phyloP scores from a whole-genome alignment of 1,140 invertebrate species.

The Acromyrmex echinatior region DNA sequence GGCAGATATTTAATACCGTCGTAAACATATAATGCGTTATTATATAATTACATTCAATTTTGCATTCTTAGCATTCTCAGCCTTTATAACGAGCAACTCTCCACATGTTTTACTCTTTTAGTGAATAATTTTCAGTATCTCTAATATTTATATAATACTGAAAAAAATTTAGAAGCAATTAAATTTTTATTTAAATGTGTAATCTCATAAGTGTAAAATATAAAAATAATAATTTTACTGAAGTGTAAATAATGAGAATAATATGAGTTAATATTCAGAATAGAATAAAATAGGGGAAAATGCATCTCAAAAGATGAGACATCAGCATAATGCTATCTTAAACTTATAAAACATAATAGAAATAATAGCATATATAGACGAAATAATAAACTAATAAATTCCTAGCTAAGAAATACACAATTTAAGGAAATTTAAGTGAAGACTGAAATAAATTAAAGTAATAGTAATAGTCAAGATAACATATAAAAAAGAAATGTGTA shows the following conservation, averaged over 20 bases:
- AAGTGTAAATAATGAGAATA: not conserved
- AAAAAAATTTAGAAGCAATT: not conserved
- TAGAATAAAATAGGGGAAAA: too few relatives aligned
- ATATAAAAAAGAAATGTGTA: too few relatives aligned
- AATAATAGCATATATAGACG: too few relatives aligned
- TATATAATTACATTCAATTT: not conserved
- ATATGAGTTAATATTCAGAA: too few relatives aligned
- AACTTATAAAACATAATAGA: too few relatives aligned
- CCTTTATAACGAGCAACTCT: not conserved
- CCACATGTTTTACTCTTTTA: not conserved
- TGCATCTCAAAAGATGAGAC: too few relatives aligned
- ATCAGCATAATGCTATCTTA: too few relatives aligned
- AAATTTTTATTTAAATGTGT: slow-evolving; percentile 1
- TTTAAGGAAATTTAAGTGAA: too few relatives aligned
- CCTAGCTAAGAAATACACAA: too few relatives aligned
- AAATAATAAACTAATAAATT: too few relatives aligned
- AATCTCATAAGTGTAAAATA: not conserved
- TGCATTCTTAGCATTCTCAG: not conserved
- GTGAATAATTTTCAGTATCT: not conserved
- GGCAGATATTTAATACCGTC: not conserved
- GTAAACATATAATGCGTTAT: slow-evolving; percentile 12
- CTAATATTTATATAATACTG: not conserved
- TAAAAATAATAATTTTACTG: not conserved
- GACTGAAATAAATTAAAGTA: too few relatives aligned
- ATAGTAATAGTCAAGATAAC: too few relatives aligned